Percentiles rank a stretch among this genome's conserved stretches.
Conservation (phyloP, 2,888 invertebrate species). For the Heliconius cydno region DNA sequence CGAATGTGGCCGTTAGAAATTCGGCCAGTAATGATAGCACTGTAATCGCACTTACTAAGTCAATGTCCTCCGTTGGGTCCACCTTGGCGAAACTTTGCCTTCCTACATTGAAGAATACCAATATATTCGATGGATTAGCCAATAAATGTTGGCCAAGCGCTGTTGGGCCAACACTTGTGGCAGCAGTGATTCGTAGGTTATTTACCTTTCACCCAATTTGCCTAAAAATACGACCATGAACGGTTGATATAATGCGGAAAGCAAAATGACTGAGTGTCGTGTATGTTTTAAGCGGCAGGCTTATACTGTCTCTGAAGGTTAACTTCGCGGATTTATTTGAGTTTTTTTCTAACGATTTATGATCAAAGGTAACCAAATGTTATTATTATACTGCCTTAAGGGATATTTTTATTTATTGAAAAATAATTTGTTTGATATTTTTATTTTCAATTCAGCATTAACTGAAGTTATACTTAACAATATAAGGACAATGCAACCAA, state of each 20-base stretch:
- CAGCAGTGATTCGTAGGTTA: slow-evolving; percentile 62
- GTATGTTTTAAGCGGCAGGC: slow-evolving; percentile 50
- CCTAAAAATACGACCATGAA: slow-evolving; percentile 64
- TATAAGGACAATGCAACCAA: not conserved
- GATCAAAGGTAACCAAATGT: slow-evolving; percentile 32
- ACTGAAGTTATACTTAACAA: not conserved
- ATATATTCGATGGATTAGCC: slow-evolving; percentile 12
- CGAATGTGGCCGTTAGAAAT: slow-evolving; percentile 63
- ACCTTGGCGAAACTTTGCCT: slow-evolving; percentile 10
- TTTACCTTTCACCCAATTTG: slow-evolving; percentile 79
- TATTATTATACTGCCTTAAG: slow-evolving; percentile 30
- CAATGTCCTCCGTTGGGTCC: slow-evolving; percentile 63
- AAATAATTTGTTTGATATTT: slow-evolving; percentile 10
- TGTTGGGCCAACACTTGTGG: slow-evolving; percentile 18
- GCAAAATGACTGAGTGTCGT: slow-evolving; percentile 47
- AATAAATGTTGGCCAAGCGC: slow-evolving; percentile 19
- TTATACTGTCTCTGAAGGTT: slow-evolving; percentile 47
- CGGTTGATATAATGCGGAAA: slow-evolving; percentile 55
- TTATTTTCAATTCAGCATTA: not conserved
- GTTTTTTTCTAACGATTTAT: slow-evolving; percentile 34
- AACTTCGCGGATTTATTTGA: slow-evolving; percentile 35
- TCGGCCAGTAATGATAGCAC: slow-evolving; percentile 70
- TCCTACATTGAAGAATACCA: slow-evolving; percentile 2
- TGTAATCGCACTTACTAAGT: slow-evolving; percentile 67
- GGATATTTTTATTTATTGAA: slow-evolving; percentile 5